Percentiles rank a stretch among this genome's conserved stretches.
Conservation (phyloP, 2,888 invertebrate species). For the Thyatira batis region DNA sequence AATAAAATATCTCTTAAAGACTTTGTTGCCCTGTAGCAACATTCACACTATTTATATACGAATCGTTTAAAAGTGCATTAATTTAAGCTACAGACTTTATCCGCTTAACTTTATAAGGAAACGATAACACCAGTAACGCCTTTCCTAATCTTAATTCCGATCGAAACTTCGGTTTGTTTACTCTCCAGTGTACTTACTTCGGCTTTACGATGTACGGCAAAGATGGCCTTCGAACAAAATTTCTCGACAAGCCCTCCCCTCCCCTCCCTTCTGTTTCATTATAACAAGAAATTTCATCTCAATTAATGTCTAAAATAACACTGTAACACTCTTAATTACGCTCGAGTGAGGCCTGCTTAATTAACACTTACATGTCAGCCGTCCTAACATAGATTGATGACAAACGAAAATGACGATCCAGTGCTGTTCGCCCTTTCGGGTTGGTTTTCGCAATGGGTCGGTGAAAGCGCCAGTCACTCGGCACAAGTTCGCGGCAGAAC, state of each 20-base stretch:
- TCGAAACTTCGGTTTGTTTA: constrained; percentile 72
- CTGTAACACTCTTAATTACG: constrained; percentile 81
- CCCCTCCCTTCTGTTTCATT: constrained; percentile 58
- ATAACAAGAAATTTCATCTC: constrained; percentile 80
- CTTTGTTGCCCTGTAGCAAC: constrained; percentile 19
- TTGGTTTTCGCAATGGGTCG: constrained; percentile 56
- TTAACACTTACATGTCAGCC: constrained; percentile 82
- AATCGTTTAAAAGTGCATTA: constrained; percentile 41
- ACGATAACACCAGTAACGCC: constrained; percentile 65
- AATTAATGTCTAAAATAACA: constrained; percentile 82
- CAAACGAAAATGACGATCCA: constrained; percentile 80
- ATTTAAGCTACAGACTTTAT: constrained; percentile 48
- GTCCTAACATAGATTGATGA: constrained; percentile 81
- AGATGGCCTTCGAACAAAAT: constrained; percentile 67
- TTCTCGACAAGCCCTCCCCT: constrained; percentile 52
- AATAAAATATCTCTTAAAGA: constrained; percentile 36
- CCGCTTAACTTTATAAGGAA: constrained; percentile 57
- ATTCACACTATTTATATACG: constrained; percentile 25
- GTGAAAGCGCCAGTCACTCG: constrained; percentile 74
- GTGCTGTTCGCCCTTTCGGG: constrained; percentile 64
- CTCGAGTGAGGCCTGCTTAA: constrained; percentile 80
- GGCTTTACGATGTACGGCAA: constrained; percentile 57
- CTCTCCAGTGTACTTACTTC: constrained; percentile 51
- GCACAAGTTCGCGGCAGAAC: constrained; percentile 62
- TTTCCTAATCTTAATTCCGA: constrained; percentile 68